Evolutionary conservation across 2,797 vertebrate genomes (phyloP), one percentile per base, ranked within the genome.

Genomic region (Pampus argenteus): DNA sequence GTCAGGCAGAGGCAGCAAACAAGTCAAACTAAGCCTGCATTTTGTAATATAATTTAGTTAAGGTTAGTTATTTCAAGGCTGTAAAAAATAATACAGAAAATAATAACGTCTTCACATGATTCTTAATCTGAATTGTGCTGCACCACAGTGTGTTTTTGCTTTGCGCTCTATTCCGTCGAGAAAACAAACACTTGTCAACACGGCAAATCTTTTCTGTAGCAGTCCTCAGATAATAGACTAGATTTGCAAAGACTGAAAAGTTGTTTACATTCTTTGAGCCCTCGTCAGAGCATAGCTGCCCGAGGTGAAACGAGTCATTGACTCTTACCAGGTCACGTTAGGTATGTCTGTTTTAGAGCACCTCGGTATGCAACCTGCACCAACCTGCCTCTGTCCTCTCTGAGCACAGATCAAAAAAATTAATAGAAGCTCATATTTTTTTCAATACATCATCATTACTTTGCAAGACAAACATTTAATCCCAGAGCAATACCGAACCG

Each of bases 391-490:
- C 2, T 3, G 18, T 44, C 45, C 51, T 44, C 48, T 66, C 49
- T 3, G 36, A 69, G 77, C 71, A 17, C 54, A 52, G 62, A 62
- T 17, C n/a, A n/a, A 3, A 56, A 22, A 81, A 87, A 88, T 89
- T 76, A 88, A 85, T 86, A 84, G 74, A 56, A 49, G 63, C 79
- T 79, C 72, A 66, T 73, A 85, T 86, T 89, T 42, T 89, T 42
- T 89, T 85, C 73, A 69, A 61, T 83, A 77, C 82, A 82, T 85
- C 80, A 79, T 84, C 86, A 91, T 91, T 87, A 87, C 86, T 82
- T 73, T 64, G 79, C 89, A 86, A 90, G 86, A 87, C 86, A 91
- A 91, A 92, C 86, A 90, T 89, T 89, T 90, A 86, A 89, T 89
- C 82, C 86, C 68, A 22, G 28, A 48, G 78, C 84, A 75, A 73